Conservation (phyloP, 2,797 vertebrate species). For the Podarcis siculus region DNA sequence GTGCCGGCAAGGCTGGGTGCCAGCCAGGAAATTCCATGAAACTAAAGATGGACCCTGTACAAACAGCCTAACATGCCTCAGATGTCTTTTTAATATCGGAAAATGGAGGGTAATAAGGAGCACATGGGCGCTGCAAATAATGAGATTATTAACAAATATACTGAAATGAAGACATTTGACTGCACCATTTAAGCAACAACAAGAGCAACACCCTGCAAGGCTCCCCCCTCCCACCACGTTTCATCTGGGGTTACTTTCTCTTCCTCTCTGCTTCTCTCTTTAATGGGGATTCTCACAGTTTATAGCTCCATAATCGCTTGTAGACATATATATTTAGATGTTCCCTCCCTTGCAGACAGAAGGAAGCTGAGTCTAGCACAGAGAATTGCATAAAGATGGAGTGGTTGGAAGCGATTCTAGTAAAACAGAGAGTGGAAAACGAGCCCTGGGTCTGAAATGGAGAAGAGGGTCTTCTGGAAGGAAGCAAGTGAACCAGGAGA, state of each 20-base stretch:
- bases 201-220: not conserved
- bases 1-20: constrained; percentile 42
- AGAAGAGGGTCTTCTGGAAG: not conserved
- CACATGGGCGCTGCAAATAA: constrained; percentile 63
- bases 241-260: constrained; percentile 33
- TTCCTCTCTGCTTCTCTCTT: not conserved
- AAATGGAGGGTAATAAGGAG: constrained; percentile 60
- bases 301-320: not conserved
- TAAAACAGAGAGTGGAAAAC: not conserved
- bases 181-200: not conserved
- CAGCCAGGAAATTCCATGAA: constrained; percentile 72
- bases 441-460: not conserved
- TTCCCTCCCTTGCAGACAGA: fast-evolving
- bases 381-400: not conserved
- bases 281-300: not conserved
- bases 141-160: constrained; percentile 57
- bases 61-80: constrained; percentile 74
- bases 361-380: not conserved
- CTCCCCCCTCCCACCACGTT: not conserved
- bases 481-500: fast-evolving
- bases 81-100: constrained; percentile 57
- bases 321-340: not conserved
- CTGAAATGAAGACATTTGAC: constrained; percentile 50
- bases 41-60: constrained; percentile 65
- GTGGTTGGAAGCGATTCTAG: not conserved